Percentiles rank a stretch among this genome's conserved stretches.
phyloP scores from a whole-genome alignment of 64 coral and sea anemone genomes.

The Stichodactyla mertensii region DNA sequence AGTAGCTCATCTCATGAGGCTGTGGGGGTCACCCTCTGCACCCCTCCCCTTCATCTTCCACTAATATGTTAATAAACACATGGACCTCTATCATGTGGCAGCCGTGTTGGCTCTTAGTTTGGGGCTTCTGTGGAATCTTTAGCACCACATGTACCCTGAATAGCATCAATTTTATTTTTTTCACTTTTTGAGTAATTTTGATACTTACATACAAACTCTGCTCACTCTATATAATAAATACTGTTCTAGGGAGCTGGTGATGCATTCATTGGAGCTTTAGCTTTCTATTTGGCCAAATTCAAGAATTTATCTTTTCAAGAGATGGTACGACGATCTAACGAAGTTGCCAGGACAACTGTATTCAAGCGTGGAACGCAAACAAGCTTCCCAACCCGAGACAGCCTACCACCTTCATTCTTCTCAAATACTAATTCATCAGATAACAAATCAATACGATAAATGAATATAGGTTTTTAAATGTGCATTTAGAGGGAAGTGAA shows the following conservation, averaged over 20 bases:
- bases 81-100: no score
- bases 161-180: background rate
- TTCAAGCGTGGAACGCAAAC: constrained; percentile 76
- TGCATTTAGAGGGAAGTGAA: constrained; percentile 12
- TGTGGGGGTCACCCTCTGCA: no score
- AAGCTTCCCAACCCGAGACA: constrained; percentile 67
- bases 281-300: constrained; percentile 98
- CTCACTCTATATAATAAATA: background rate
- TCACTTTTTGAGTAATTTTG: background rate
- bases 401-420: constrained; percentile 72
- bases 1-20: no score
- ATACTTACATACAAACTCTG: no score
- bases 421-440: constrained; percentile 26
- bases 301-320: constrained; percentile 88
- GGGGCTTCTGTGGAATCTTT: no score
- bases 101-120: no score
- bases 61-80: no score
- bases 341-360: constrained; percentile 86
- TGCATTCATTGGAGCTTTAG: constrained; percentile 95
- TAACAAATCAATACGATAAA: constrained; percentile 26
- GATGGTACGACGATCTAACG: constrained; percentile 81
- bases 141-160: no score
- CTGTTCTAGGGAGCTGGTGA: constrained; percentile 84
- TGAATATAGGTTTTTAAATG: constrained; percentile 9
- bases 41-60: no score